phyloP scores from a whole-genome alignment of 1,140 invertebrate species.

The Bombus sylvicola region DNA sequence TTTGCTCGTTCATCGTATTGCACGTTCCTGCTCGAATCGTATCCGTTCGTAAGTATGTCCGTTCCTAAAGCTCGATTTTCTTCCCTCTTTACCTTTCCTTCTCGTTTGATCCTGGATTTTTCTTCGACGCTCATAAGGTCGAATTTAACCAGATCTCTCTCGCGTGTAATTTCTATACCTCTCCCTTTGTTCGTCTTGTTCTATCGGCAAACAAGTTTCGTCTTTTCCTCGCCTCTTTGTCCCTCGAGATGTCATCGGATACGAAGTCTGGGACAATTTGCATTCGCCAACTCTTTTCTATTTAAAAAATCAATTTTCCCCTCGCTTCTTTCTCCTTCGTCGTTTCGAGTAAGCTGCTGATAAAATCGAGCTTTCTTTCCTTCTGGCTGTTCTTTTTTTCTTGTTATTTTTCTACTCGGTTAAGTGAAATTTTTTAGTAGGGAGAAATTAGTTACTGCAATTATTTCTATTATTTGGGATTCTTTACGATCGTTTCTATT shows the following conservation, averaged over 20 bases:
- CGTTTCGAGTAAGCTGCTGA: neutral
- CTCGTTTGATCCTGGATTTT: slow-evolving; percentile 3
- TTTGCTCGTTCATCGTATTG: neutral
- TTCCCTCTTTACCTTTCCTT: neutral
- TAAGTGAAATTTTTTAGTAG: neutral
- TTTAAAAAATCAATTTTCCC: neutral
- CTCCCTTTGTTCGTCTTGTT: neutral
- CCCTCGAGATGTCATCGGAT: neutral
- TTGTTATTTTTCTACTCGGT: neutral
- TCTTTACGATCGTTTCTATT: neutral
- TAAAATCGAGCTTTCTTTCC: neutral
- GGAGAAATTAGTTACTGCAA: neutral
- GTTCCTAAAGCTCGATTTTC: neutral
- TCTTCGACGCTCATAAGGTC: neutral
- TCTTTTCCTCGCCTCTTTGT: neutral
- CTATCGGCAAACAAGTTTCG: neutral
- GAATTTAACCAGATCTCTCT: slow-evolving; percentile 15
- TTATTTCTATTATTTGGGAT: neutral
- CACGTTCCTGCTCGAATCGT: neutral
- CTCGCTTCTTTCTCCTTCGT: neutral
- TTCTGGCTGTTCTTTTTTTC: neutral
- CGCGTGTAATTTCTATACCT: slow-evolving; percentile 10
- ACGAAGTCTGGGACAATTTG: neutral
- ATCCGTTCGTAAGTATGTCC: neutral
- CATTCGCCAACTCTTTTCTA: neutral